These are phyloP conservation scores for Apaloderma vittatum DNA, from an alignment of 2,113 vertebrate species.

Conservation along the genomic window DNA sequence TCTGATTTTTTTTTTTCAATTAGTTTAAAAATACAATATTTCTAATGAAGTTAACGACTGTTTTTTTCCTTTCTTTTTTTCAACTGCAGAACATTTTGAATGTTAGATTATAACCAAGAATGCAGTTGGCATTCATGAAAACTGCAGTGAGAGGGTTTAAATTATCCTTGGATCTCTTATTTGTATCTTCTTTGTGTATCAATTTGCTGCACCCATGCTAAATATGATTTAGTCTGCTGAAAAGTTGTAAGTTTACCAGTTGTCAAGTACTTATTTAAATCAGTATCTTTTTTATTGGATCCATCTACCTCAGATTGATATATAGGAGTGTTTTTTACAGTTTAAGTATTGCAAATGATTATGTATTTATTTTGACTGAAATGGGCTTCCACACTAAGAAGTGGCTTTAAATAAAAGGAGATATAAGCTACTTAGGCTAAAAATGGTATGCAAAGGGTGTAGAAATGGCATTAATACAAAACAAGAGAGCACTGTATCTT, in stretches of 20 bases:
- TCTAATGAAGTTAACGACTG: not conserved
- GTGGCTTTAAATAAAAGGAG: not conserved
- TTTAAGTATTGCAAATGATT: not conserved
- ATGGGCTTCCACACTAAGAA: not conserved
- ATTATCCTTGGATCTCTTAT: not conserved
- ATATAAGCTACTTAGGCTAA: not conserved
- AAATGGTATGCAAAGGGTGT: not conserved
- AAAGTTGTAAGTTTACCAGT: not conserved
- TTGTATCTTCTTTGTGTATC: not conserved
- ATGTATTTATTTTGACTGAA: not conserved
- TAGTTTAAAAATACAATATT: not conserved
- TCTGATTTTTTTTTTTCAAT: not conserved
- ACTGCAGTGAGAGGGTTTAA: not conserved
- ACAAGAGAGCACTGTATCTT: not conserved
- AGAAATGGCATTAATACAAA: not conserved
- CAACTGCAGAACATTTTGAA: not conserved
- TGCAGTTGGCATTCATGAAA: not conserved
- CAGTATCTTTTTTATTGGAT: not conserved
- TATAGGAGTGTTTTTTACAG: fast-evolving
- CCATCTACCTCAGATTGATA: not conserved
- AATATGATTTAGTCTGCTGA: not conserved
- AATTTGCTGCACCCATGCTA: not conserved
- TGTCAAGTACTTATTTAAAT: not conserved
- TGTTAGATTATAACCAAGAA: not conserved
- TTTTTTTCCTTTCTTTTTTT: not conserved